phyloP scores from a whole-genome alignment of 2,888 invertebrate genomes.

The Drosophila quasianomalipes region DNA sequence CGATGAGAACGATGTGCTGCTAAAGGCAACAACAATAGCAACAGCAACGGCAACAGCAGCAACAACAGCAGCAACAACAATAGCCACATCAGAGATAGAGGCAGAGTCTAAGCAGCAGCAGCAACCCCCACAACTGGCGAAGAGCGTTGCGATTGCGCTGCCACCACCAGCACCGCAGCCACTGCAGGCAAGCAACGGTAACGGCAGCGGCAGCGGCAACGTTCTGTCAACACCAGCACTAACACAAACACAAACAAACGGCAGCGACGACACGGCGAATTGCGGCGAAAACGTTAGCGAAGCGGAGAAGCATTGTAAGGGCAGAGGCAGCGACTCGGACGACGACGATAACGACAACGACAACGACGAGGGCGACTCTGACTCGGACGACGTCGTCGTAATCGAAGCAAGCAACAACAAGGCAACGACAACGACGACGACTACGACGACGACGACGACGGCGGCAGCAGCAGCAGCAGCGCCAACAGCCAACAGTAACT shows the following conservation, averaged over 20 bases:
- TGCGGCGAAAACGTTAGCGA: constrained; percentile 63
- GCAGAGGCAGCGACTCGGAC: constrained; percentile 53
- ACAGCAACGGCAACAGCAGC: constrained; percentile 86
- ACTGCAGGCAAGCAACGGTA: constrained; percentile 60
- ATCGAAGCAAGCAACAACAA: constrained; percentile 72
- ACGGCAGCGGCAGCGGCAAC: constrained; percentile 45
- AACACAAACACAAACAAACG: constrained; percentile 45
- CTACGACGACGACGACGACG: constrained; percentile 45
- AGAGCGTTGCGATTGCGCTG: constrained; percentile 44
- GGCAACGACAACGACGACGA: constrained; percentile 39
- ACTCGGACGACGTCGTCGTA: constrained; percentile 77
- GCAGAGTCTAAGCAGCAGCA: constrained; percentile 86
- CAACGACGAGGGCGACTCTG: constrained; percentile 65
- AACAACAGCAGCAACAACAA: constrained; percentile 84
- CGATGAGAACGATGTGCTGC: constrained; percentile 92
- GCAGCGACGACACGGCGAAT: constrained; percentile 68
- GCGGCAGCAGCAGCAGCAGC: constrained; percentile 47
- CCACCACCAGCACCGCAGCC: constrained; percentile 54
- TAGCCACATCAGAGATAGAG: constrained; percentile 45
- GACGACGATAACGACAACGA: constrained; percentile 49
- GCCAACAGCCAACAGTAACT: constrained; percentile 47
- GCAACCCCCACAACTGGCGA: constrained; percentile 54
- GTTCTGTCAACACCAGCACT: constrained; percentile 38
- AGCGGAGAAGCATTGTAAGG: constrained; percentile 57
- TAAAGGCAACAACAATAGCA: constrained; percentile 93